Conservation (phyloP, 2,888 invertebrate species). For the Pyralis farinalis region DNA sequence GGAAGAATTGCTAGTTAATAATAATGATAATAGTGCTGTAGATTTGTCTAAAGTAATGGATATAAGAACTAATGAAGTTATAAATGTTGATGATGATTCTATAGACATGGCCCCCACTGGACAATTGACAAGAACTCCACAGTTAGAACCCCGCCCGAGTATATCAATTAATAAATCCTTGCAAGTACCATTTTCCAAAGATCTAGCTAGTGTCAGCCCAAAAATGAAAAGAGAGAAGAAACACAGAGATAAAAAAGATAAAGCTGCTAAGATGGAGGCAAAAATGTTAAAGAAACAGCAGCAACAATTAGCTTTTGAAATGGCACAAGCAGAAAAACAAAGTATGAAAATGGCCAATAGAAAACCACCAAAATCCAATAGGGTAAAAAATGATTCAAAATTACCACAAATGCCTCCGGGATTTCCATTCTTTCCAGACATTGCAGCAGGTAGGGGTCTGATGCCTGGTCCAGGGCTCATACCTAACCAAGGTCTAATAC, state of each 20-base stretch:
- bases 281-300: conserved; percentile 72
- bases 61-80: conserved; percentile 73
- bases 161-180: conserved; percentile 68
- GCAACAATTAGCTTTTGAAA: conserved; percentile 64
- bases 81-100: conserved; percentile 73
- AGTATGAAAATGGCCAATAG: conserved; percentile 51
- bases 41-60: conserved; percentile 74
- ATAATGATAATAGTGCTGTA: conserved; percentile 74
- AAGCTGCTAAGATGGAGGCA: conserved; percentile 66
- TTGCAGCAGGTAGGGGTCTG: conserved; percentile 74
- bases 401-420: conserved; percentile 63
- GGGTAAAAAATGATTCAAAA: conserved; percentile 60
- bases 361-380: conserved; percentile 60
- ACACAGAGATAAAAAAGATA: conserved; percentile 76
- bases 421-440: conserved; percentile 68
- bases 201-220: conserved; percentile 76
- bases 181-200: conserved; percentile 72
- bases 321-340: conserved; percentile 61
- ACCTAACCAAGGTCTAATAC: conserved; percentile 71
- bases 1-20: conserved; percentile 68
- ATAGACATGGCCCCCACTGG: conserved; percentile 48
- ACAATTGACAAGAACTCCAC: conserved; percentile 34
- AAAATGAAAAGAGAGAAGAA: conserved; percentile 82
- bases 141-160: conserved; percentile 48
- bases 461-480: conserved; percentile 78